phyloP scores from a whole-genome alignment of 2,797 vertebrate species.

The Poeciliopsis presidionis region DNA sequence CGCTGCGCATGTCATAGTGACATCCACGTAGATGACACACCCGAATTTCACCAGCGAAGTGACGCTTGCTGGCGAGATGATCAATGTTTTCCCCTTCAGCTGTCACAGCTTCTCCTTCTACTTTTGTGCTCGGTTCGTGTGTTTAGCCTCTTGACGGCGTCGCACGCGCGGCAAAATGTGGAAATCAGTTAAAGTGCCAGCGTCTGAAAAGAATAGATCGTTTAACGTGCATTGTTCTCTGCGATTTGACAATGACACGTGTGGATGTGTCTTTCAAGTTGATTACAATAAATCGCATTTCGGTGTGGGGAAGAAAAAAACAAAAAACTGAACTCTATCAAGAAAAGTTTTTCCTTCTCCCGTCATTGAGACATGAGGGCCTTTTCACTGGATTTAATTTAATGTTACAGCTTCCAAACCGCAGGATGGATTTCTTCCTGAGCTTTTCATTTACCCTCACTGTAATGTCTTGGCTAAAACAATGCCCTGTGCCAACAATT shows the following conservation, averaged over 20 bases:
- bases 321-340: conserved; percentile 1
- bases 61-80: not conserved
- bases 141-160: not conserved
- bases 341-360: conserved; percentile 32
- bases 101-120: not conserved
- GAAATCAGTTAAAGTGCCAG: not conserved
- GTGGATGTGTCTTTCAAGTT: not conserved
- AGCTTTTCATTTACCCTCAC: conserved; percentile 60
- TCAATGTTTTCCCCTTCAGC: not conserved
- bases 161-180: not conserved
- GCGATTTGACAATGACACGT: not conserved
- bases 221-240: not conserved
- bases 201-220: not conserved
- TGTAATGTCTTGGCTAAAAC: conserved; percentile 24
- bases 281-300: conserved; percentile 29
- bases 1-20: not conserved
- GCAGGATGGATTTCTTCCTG: conserved; percentile 38
- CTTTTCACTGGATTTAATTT: conserved; percentile 20
- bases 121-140: not conserved
- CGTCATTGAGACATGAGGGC: conserved; percentile 27
- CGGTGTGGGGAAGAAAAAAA: not conserved
- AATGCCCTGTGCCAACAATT: conserved; percentile 40
- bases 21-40: not conserved
- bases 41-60: not conserved
- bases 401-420: conserved; percentile 31